Percentiles rank a stretch among this genome's conserved stretches.
Conservation (phyloP, 37 sponge, comb jelly and placozoan species). For the Cladorhizidae sp. region DNA sequence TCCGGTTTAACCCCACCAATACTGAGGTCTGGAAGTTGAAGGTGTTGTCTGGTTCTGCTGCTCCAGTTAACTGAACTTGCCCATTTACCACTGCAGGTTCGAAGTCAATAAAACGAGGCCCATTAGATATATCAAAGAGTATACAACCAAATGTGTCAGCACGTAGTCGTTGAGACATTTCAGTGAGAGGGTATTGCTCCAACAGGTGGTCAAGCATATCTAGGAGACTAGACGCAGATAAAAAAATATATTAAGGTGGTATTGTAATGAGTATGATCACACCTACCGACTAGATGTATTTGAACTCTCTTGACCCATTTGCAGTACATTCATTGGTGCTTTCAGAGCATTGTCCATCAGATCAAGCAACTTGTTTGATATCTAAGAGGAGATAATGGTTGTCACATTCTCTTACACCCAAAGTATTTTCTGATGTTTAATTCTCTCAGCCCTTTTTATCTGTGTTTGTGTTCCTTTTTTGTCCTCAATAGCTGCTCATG, state of each 20-base stretch:
- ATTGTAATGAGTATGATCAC: neutral
- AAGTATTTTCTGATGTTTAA: too few species aligned
- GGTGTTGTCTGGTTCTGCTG: neutral
- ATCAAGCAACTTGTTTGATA: constrained; percentile 1
- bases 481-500: too few species aligned
- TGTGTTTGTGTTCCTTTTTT: too few species aligned
- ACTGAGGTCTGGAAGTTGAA: constrained; percentile 15
- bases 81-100: neutral
- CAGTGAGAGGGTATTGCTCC: constrained; percentile 6
- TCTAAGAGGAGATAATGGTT: too few species aligned
- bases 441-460: too few species aligned
- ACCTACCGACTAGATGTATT: constrained; percentile 47
- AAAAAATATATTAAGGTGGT: neutral
- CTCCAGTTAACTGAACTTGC: neutral
- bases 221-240: neutral
- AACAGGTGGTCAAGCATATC: constrained; percentile 3
- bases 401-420: too few species aligned
- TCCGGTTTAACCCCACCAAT: neutral
- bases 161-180: neutral
- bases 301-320: constrained; percentile 16
- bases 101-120: neutral
- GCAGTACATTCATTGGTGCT: neutral
- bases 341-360: constrained; percentile 40
- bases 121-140: neutral
- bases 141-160: constrained; percentile 15